These are phyloP conservation scores for Formica exsecta DNA, from an alignment of 1,140 invertebrate genomes.

Conservation along the genomic window DNA sequence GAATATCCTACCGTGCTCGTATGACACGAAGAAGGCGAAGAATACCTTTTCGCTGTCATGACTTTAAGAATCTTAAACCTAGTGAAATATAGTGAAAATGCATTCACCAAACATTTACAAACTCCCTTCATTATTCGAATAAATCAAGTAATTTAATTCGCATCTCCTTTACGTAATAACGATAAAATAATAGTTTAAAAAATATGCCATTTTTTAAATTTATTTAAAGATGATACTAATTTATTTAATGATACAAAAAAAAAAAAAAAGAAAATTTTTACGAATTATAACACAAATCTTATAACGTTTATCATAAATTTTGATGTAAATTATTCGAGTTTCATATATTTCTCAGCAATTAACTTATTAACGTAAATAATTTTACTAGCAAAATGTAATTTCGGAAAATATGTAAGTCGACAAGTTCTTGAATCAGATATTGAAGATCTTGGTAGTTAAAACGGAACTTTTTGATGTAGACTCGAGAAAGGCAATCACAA, in stretches of 20 bases:
- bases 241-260: too few species aligned
- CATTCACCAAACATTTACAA: neutral
- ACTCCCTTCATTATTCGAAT: neutral
- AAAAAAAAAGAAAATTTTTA: too few species aligned
- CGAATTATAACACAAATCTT: neutral
- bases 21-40: constrained; percentile 22
- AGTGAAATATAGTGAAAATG: neutral
- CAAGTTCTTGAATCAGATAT: constrained; percentile 38
- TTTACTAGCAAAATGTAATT: neutral
- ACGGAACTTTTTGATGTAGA: constrained; percentile 45
- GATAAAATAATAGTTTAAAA: neutral
- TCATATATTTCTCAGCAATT: neutral
- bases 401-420: neutral
- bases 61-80: constrained; percentile 8
- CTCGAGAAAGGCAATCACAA: constrained; percentile 49
- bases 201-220: neutral
- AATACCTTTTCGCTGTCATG: constrained; percentile 10
- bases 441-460: constrained; percentile 47
- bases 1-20: constrained; percentile 27
- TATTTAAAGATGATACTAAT: neutral
- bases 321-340: neutral
- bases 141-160: neutral
- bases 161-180: constrained; percentile 16
- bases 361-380: neutral
- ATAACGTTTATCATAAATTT: neutral